Percentiles rank a stretch among this genome's conserved stretches.
Evolutionary conservation across 2,797 vertebrate genomes (phyloP).

Genomic region (Prunella strophiata): DNA sequence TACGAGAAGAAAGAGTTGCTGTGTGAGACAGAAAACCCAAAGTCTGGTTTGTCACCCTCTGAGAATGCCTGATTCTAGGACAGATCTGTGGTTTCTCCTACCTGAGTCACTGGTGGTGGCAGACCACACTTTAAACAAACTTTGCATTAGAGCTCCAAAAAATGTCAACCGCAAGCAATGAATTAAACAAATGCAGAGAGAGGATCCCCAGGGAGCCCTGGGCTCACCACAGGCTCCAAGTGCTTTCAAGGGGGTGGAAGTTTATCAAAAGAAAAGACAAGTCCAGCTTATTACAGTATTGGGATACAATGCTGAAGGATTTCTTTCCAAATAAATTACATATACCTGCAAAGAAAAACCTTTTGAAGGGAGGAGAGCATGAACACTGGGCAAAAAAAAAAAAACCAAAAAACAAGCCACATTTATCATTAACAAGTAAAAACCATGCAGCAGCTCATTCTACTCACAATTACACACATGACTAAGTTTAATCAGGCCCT

Average conservation of each 20-base stretch:
- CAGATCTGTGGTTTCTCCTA: constrained; percentile 44
- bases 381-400: neutral
- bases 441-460: neutral
- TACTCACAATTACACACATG: neutral
- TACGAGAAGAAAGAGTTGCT: constrained; percentile 3
- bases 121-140: constrained; percentile 58
- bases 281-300: neutral
- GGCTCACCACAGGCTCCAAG: constrained; percentile 31
- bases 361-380: neutral
- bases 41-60: neutral
- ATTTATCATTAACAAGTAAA: neutral
- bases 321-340: neutral
- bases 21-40: constrained; percentile 21
- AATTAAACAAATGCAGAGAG: constrained; percentile 40
- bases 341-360: neutral
- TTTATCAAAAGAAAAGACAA: constrained; percentile 44
- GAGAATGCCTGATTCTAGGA: constrained; percentile 42
- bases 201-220: constrained; percentile 5
- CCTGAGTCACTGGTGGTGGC: constrained; percentile 48
- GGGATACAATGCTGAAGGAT: neutral
- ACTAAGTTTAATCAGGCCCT: neutral
- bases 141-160: constrained; percentile 25
- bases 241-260: constrained; percentile 18
- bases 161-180: constrained; percentile 18
- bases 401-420: neutral